phyloP scores from a whole-genome alignment of 2,797 vertebrate genomes.

The Neosilurus hyrtlii region DNA sequence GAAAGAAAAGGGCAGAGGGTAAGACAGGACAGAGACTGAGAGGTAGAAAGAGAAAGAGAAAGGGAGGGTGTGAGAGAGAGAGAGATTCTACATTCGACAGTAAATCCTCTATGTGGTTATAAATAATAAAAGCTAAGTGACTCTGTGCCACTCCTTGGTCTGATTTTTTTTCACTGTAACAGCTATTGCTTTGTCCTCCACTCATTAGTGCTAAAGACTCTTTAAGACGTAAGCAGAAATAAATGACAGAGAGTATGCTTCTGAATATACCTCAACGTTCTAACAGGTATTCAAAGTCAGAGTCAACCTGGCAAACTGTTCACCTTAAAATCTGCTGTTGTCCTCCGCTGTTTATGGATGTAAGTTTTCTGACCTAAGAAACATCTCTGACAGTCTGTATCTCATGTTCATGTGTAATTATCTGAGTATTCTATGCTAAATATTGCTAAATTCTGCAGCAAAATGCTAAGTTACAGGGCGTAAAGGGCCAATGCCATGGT shows the following conservation, averaged over 20 bases:
- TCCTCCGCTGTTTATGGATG: slow-evolving; percentile 2
- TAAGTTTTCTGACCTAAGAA: not conserved
- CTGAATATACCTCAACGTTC: slow-evolving; percentile 61
- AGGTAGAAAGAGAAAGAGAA: not conserved
- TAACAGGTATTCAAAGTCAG: slow-evolving; percentile 31
- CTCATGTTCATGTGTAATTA: not conserved
- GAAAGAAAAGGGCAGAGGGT: too few relatives aligned
- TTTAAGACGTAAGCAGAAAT: slow-evolving; percentile 17
- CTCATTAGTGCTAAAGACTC: slow-evolving; percentile 52
- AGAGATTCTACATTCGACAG: slow-evolving; percentile 31
- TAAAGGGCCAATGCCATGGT: slow-evolving; percentile 20
- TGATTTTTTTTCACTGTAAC: slow-evolving; percentile 34
- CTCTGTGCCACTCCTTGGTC: slow-evolving; percentile 60
- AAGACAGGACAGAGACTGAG: not conserved
- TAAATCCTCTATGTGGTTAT: slow-evolving; percentile 59
- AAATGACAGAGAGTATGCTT: slow-evolving; percentile 52
- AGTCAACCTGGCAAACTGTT: not conserved
- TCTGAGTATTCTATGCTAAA: slow-evolving; percentile 19
- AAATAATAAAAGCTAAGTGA: slow-evolving; percentile 69
- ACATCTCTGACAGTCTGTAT: not conserved
- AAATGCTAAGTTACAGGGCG: slow-evolving; percentile 45
- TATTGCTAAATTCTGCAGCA: slow-evolving; percentile 35
- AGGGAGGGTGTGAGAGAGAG: not conserved
- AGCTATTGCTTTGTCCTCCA: slow-evolving; percentile 51
- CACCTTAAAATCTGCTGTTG: not conserved